Evolutionary conservation across 2,797 vertebrate genomes (phyloP), one percentile per base, ranked within the genome.

Genomic region (Amazona ochrocephala): DNA sequence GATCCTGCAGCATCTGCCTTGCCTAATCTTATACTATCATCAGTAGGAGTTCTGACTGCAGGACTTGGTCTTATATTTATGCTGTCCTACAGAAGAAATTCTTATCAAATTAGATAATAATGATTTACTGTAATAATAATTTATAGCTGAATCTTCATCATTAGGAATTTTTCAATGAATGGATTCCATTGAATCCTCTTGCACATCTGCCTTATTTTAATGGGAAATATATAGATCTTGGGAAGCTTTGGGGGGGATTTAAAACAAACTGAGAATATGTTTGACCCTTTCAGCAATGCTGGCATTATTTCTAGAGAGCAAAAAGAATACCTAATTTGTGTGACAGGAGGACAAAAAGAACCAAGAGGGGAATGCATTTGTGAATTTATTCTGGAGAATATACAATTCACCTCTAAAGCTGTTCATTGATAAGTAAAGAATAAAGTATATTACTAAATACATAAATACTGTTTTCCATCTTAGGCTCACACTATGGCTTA

Each of bases 391-490:
- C 83, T 15, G 5, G 9, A 65, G n/a, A 93, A 93, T 90, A 89
- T 83, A 70, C 13, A 72, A 42, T 82, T 91, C 26, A 51, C 13
- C 13, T 80, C 81, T 51, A 53, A 86, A 92, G 42, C 3, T 70
- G 22, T 34, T 86, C 9, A 72, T 81, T 67, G 77, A n/a, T 88
- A 96, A 92, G 73, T 92, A 72, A 84, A 90, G 45, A 96, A 81
- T 62, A 26, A 60, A 93, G 42, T 61, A 44, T 56, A 78, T 84
- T 75, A 85, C 81, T 64, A 94, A 94, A 93, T 53, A 88, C 42
- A 34, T 76, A 15, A 42, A 72, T 94, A 97, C 92, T 30, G 9
- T 56, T 95, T 96, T 93, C 91, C 27, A 67, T 79, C 48, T 72
- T 45, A 78, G 71, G 26, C 13, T 96, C 60, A 53, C 68, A 68